Evolutionary conservation across 1,140 invertebrate species (phyloP), one percentile per base, ranked within the genome.

Genomic region (Coptotermes formosanus): DNA sequence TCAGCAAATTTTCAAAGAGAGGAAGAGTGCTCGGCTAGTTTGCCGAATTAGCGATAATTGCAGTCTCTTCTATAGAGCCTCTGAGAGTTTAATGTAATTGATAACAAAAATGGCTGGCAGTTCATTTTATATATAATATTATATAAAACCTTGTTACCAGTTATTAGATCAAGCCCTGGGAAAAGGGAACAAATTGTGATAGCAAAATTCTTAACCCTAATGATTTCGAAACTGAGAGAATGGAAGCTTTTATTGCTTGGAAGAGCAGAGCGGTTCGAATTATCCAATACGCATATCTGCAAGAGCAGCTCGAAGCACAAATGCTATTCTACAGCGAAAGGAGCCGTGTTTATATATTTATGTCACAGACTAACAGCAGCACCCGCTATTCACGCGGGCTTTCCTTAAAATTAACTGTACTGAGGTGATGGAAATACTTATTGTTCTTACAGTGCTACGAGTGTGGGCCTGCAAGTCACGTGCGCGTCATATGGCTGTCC

Each of bases 91-190:
- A 75, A 75, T 75, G 64, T 75, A 75, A 75, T 75, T 75, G 64
- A 75, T 75, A 75, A 75, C 64, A 75, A 75, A 75, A 75, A 75
- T 75, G 64, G 64, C 64, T 75, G 64, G 64, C n/a, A n/a, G 9
- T 75, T 75, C 64, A 75, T 75, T 75, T 75, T 75, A 75, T 75
- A 75, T 75, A 75, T 75, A 75, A 75, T 75, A 75, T 75, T 75
- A 75, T n/a, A 75, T 75, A 75, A 75, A 75, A 75, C 64, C 64
- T 75, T 75, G 64, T 75, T 75, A 75, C n/a, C 64, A 75, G 64
- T 75, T 75, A 75, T 75, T 75, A 75, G 64, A 75, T 75, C 25
- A 75, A 75, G 64, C 25, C 7, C 9, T 75, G 64, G 25, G 25
- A 55, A 55, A 21, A 16, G 19, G 3, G 64, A 75, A 75, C 64